Base-by-base conservation (phyloP, 92 coral and sea anemone species). In the Zoanthus solanderi region DNA sequence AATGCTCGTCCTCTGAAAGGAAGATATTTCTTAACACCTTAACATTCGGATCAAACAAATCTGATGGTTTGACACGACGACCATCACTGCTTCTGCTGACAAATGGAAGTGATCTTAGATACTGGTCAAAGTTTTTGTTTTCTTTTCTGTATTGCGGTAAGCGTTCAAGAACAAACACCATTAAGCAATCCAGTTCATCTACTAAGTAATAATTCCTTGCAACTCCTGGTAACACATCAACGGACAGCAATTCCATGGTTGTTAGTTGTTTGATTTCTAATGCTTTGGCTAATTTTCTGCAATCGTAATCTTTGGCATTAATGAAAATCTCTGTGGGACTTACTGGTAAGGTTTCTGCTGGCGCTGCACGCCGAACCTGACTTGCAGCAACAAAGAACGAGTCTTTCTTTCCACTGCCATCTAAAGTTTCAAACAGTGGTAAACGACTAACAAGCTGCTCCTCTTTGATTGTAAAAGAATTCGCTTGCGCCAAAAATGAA, bases 341-440 rank as follows among this genome's bases (percentile, higher is more conserved):
- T 61, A 92, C 95, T 6, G 90, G 90, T 9, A 91, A 80, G 9
- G 42, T 15, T 3, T 90, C 91, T 8, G 44, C 50, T 69, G 92
- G 84, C 56, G 93, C 87, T 44, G 90, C 72, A 28, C 82, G 30
- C 15, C 75, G 57, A 72, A 81, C 69, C 48, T 91, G 81, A 32
- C 5, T 78, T 79, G 67, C 89, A 57, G 93, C 29, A 14, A 90
- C 93, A 82, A 76, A 80, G 67, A 78, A 81, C 0, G 89, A 88
- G 18, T 23, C 73, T 63, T 42, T 78, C 45, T 74, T 47, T 4
- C 88, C 77, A 52, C 68, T 28, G 54, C 87, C 84, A 75, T 74
- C 67, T 11, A 78, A 32, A 4, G 94, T 92, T 80, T 92, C 92
- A 52, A 94, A 92, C 57, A 94, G 29, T 6, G 95, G 95, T 31